Evolutionary conservation across 2,888 invertebrate genomes (phyloP).

Genomic region (Calameuta pallipes): DNA sequence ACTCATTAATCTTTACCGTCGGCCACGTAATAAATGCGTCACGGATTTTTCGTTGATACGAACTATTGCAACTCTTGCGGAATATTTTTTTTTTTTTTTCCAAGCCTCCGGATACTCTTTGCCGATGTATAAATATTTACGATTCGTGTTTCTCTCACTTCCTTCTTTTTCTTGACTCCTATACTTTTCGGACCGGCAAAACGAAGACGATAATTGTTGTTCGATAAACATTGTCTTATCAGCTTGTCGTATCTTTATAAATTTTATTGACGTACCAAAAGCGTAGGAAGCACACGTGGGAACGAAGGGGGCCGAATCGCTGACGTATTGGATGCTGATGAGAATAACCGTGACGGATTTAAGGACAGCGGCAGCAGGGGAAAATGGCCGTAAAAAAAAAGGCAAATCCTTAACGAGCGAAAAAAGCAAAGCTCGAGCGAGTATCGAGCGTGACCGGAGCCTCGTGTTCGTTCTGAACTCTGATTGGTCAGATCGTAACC

Average conservation of each 20-base stretch:
- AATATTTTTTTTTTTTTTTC: neutral
- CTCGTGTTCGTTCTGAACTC: neutral
- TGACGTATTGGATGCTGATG: neutral
- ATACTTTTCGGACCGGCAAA: neutral
- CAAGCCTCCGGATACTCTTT: neutral
- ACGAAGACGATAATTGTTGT: neutral
- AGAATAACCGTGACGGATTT: neutral
- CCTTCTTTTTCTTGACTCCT: neutral
- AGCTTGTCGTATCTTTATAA: neutral
- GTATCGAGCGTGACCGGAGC: neutral
- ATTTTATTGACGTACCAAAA: neutral
- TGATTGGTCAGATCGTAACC: neutral
- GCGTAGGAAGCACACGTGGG: neutral
- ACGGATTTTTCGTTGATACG: neutral
- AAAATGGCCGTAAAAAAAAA: neutral
- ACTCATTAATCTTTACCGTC: constrained; percentile 29
- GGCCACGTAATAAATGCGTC: neutral
- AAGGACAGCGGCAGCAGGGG: neutral
- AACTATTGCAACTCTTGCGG: neutral
- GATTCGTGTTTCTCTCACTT: neutral
- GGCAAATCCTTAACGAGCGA: neutral
- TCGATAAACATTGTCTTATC: neutral
- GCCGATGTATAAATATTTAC: neutral
- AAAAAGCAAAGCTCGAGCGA: neutral
- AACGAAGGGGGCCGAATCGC: neutral